Base-by-base conservation (phyloP, 2,113 vertebrate genomes). In the Perca schrenkii region DNA sequence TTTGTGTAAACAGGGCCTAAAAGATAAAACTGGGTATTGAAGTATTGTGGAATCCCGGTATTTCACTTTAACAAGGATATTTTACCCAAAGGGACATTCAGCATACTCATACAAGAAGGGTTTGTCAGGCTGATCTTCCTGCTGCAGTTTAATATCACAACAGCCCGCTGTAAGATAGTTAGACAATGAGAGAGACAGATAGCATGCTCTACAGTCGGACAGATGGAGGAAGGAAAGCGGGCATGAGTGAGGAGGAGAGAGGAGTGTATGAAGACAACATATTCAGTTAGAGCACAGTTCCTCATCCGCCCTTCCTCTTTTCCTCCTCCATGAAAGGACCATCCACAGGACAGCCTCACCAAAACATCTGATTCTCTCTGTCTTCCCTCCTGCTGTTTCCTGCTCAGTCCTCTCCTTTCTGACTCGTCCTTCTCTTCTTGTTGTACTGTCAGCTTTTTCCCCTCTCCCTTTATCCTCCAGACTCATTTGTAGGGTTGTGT, bases 311-410 rank as follows among this genome's bases (percentile, higher is more conserved):
- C 22, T 65, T 50, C 66, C 62, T 46, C 28, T 52, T 8, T 22
- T 19, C 53, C 28, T 61, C 76, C 40, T 53, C 31, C 22, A 19
- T 73, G 34, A 74, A 56, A 43, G 10, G 56, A 86, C 36, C 53
- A 72, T 60, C 52, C 6, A 34, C 28, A 79, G 40, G 49, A 47
- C 8, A 5, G 1, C 49, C 56, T 64, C 66, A 14, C 8, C 66
- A 43, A 60, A 73, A 84, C 22, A 40, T 74, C n/a, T 54, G 15
- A 36, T 53, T 72, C 14, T 22, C 11, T 66, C 19, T 53, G 2
- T 68, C 58, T 47, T 43, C 52, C 34, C 12, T 8, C 57, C 61
- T 62, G 72, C 80, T 83, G 62, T 25, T 47, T 69, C 21, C 74
- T 70, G 11, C 69, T 6, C 31, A 13, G 46, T 56, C 21, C 12